These are phyloP conservation scores for Trypoxylon attenuatum DNA, from an alignment of 2,888 invertebrate genomes.

Conservation along the genomic window DNA sequence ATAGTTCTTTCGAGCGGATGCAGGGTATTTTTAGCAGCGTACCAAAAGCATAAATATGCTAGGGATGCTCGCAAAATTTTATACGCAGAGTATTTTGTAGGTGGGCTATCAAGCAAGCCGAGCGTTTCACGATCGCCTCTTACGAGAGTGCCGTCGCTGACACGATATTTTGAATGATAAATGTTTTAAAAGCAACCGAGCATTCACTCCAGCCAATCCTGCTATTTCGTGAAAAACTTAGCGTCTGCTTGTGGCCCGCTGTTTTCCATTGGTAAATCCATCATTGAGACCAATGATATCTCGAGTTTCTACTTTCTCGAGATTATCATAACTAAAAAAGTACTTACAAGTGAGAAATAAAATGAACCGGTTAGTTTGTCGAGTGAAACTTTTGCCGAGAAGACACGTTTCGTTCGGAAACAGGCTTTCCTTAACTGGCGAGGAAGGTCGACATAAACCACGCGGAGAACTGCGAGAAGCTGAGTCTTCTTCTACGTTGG, in stretches of 20 bases:
- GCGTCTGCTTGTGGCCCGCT: too few species aligned
- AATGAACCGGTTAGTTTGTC: neutral
- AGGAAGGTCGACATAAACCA: neutral
- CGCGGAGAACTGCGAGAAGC: too few species aligned
- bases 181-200: neutral
- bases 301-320: too few species aligned
- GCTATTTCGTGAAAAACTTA: too few species aligned
- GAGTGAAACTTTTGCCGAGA: neutral
- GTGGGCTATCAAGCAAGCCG: neutral
- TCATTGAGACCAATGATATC: too few species aligned
- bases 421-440: slow-evolving; percentile 2
- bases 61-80: neutral
- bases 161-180: neutral
- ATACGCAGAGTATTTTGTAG: neutral
- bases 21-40: neutral
- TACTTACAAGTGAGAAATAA: too few species aligned
- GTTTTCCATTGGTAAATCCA: too few species aligned
- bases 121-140: neutral
- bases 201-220: neutral
- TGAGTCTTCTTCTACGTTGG: slow-evolving; percentile 14
- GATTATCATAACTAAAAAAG: too few species aligned
- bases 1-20: neutral
- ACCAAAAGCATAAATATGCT: neutral
- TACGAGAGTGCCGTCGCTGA: neutral
- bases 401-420: neutral